A percentile compares a stretch with the other conserved stretches of the same genome.
Evolutionary conservation across 2,888 invertebrate species (phyloP).

Genomic region (Chydorus sphaericus): DNA sequence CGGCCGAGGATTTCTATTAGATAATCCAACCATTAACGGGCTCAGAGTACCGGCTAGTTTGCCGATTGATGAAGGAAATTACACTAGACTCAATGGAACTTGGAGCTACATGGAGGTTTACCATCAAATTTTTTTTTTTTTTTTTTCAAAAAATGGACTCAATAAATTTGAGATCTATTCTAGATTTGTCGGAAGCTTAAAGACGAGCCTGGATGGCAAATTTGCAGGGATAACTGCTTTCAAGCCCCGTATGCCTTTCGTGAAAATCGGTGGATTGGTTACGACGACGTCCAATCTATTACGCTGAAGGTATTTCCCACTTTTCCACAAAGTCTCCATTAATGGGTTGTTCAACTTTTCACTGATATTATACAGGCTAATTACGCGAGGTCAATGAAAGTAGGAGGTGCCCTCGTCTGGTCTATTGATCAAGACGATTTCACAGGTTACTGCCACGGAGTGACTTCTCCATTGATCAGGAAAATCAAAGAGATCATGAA

Average conservation of each 20-base stretch:
- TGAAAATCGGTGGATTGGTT: constrained; percentile 47
- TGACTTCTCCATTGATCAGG: constrained; percentile 43
- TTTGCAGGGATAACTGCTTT: constrained; percentile 38
- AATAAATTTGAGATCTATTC: neutral
- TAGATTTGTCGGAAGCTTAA: constrained; percentile 27
- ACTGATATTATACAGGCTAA: no score
- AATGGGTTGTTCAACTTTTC: neutral
- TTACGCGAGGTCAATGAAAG: constrained; percentile 21
- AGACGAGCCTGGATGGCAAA: constrained; percentile 32
- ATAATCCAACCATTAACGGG: constrained; percentile 29
- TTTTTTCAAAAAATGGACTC: no score
- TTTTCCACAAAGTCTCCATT: no score
- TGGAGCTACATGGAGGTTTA: constrained; percentile 55
- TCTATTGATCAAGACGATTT: constrained; percentile 68
- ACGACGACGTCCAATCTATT: constrained; percentile 44
- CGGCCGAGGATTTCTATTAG: constrained; percentile 49
- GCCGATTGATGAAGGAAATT: constrained; percentile 44
- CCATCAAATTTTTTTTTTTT: neutral
- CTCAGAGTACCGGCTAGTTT: constrained; percentile 42
- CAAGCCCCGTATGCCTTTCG: constrained; percentile 44
- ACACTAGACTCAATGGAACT: constrained; percentile 43
- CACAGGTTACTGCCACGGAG: constrained; percentile 40
- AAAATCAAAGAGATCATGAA: constrained; percentile 36
- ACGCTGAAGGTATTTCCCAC: constrained; percentile 37
- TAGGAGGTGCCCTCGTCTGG: constrained; percentile 60